Evolutionary conservation across 1,140 invertebrate species (phyloP).

Genomic region (Cydia amplana): DNA sequence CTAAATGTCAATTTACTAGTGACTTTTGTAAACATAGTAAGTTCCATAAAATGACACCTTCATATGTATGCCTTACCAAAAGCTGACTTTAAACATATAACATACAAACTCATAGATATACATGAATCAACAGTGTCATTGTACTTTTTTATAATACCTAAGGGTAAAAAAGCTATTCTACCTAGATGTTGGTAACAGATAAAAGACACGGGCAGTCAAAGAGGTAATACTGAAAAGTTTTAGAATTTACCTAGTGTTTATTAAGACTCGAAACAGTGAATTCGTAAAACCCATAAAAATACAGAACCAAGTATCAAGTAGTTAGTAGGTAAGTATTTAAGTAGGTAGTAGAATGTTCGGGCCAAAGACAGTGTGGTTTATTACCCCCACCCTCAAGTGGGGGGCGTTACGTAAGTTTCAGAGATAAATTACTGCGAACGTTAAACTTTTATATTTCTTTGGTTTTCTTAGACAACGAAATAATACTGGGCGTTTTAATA

Average conservation of each 20-base stretch:
- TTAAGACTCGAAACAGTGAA: background rate
- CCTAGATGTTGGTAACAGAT: no score
- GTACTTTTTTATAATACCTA: no score
- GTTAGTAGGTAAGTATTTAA: background rate
- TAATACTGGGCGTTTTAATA: background rate
- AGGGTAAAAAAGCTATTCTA: no score
- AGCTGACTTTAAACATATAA: no score
- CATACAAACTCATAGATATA: no score
- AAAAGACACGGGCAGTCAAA: background rate
- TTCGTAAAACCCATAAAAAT: background rate
- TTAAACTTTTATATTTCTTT: constrained; percentile 15
- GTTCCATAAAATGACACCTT: no score
- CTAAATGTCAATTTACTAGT: no score
- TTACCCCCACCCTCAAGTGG: background rate
- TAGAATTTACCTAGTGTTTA: no score
- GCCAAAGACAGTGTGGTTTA: constrained; percentile 8
- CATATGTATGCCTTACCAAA: no score
- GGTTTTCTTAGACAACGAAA: background rate
- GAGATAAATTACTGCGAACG: constrained; percentile 7
- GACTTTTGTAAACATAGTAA: no score
- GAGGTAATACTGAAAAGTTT: no score
- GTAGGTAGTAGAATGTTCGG: background rate
- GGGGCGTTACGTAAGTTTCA: constrained; percentile 8
- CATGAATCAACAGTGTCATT: no score
- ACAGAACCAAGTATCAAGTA: background rate